A percentile compares a stretch with the other conserved stretches of the same genome.
Evolutionary conservation across 1,140 invertebrate genomes (phyloP).

Genomic region (Pomacea maculata): DNA sequence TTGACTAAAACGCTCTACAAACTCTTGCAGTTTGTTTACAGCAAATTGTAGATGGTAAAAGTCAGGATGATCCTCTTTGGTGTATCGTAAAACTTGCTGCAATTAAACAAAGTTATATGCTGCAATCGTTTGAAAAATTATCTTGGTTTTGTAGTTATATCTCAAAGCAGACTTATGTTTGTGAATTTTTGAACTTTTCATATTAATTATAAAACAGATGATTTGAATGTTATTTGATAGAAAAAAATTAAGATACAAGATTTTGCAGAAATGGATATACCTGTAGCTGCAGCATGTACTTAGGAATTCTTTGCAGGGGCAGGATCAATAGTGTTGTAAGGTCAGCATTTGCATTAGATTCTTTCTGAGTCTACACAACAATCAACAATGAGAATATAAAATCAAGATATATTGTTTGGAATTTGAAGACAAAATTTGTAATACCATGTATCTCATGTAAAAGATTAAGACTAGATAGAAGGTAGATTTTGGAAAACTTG

Average conservation of each 20-base stretch:
- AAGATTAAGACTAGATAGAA: no score
- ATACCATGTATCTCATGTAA: no score
- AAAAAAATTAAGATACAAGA: no score
- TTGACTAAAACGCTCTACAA: conserved; percentile 19
- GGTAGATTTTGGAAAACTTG: no score
- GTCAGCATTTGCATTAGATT: neutral
- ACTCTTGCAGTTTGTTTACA: conserved; percentile 18
- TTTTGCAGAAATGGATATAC: neutral
- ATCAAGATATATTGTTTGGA: neutral
- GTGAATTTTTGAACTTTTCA: no score
- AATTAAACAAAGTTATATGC: neutral
- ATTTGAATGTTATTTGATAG: no score
- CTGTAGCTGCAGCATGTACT: conserved; percentile 22
- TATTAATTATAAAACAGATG: no score
- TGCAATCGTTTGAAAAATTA: neutral
- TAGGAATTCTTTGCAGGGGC: conserved; percentile 26
- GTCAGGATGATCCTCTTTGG: conserved; percentile 18
- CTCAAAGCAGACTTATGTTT: no score
- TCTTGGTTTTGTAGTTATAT: no score
- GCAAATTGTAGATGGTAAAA: conserved; percentile 15
- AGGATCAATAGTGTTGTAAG: conserved; percentile 19
- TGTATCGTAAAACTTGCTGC: conserved; percentile 22
- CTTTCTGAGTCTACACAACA: conserved; percentile 12
- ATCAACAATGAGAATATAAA: neutral
- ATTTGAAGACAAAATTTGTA: no score